Base-by-base conservation (phyloP, 2,888 invertebrate species). In the Drepana falcataria region DNA sequence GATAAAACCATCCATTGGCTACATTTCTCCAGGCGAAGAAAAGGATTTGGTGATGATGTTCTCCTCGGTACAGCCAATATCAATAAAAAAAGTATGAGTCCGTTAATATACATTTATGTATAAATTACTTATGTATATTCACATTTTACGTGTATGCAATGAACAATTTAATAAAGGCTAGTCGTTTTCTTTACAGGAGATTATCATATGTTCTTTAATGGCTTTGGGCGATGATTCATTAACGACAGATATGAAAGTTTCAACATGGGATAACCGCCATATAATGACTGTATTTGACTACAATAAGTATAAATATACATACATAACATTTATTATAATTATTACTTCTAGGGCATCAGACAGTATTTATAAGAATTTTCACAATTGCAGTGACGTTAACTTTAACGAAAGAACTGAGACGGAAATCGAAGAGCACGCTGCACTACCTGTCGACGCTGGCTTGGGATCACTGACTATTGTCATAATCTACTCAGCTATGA, bases 21-120 rank as follows among this genome's bases (percentile, higher is more conserved):
- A 83, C 53, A 88, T 91, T 65, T 87, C 87, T 2, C 91, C 91
- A 0, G 87, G 84, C 2, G 91, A 91, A 79, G 91, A 91, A 64
- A 91, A 91, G 59, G 90, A 91, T 66, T 63, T 91, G 47, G 88
- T 89, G 71, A 77, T 91, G 35, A 76, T 81, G 58, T 91, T 89
- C 61, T 85, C 78, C 59, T 79, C 87, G 35, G 62, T 65, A 21
- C 73, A 80, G 52, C 87, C 87, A 7, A 59, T 83, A 3, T 49
- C 52, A n/a, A 59, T 89, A 49, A 71, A 63, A 54, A 87, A 77
- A 78, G 90, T 89, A 66, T 51, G 47, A 44, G 9, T 9, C 2
- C 2, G 3, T 40, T 40, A 3, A 40, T 4, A 40, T 40, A 1
- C 2, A 40, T 40, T 21, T 21, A 21, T 21, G 21, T 21, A 21